Evolutionary conservation across 2,797 vertebrate genomes (phyloP).

Genomic region (Scolopax bukidnonensis): DNA sequence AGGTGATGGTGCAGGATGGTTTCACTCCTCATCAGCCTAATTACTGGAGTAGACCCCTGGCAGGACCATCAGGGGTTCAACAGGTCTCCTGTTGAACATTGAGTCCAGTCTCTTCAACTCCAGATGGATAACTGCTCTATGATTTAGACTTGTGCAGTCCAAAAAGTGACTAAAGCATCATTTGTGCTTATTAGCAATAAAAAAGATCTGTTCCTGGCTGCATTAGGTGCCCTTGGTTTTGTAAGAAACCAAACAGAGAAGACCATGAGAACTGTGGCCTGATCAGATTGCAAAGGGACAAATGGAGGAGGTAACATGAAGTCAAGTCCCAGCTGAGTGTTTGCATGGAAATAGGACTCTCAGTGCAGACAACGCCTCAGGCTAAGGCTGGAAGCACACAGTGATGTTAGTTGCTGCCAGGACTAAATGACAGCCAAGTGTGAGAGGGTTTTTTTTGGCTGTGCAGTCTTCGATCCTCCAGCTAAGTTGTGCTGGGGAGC

Average conservation of each 20-base stretch:
- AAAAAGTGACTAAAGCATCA: neutral
- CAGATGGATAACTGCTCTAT: neutral
- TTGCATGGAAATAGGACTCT: neutral
- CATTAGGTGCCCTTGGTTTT: neutral
- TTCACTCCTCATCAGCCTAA: neutral
- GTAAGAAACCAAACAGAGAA: neutral
- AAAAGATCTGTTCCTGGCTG: neutral
- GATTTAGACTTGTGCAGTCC: neutral
- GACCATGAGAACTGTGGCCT: neutral
- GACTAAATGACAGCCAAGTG: neutral
- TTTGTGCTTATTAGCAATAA: neutral
- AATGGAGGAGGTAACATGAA: neutral
- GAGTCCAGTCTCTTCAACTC: neutral
- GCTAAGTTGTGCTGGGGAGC: neutral
- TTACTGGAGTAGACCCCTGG: rapidly evolving
- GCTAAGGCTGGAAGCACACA: neutral
- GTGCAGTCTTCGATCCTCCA: neutral
- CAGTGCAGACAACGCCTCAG: neutral
- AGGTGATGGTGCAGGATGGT: neutral
- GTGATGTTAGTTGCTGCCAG: neutral
- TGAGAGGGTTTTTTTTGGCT: neutral
- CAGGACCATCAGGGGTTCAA: neutral
- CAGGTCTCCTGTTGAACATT: neutral
- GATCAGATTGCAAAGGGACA: neutral
- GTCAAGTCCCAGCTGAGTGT: neutral